Conservation (phyloP, 2,797 vertebrate species). For the Chrysocyon brachyurus region DNA sequence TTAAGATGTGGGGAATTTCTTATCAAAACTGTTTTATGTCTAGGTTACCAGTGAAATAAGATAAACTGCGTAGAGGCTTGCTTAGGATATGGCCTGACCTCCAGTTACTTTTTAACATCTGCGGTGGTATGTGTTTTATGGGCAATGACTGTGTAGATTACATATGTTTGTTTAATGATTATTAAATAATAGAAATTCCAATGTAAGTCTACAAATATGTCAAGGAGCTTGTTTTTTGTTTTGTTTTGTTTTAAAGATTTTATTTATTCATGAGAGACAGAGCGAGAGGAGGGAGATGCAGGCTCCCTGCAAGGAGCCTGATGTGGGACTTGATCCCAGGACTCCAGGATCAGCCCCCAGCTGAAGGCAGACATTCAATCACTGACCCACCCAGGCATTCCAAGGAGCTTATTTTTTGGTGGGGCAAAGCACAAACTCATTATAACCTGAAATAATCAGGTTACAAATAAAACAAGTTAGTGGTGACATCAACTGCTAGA, state of each 20-base stretch:
- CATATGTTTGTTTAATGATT: not conserved
- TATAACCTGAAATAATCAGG: not conserved
- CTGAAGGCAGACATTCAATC: too few species aligned
- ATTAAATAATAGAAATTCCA: slow-evolving; percentile 32
- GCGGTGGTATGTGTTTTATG: slow-evolving; percentile 35
- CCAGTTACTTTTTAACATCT: slow-evolving; percentile 29
- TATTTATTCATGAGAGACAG: too few species aligned
- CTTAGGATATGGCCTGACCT: not conserved
- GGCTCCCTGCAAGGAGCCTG: too few species aligned
- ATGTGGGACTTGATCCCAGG: too few species aligned
- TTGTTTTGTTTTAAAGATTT: too few species aligned
- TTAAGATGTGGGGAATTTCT: slow-evolving; percentile 14
- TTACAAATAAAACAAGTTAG: slow-evolving; percentile 38
- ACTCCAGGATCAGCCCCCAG: too few species aligned
- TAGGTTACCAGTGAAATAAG: slow-evolving; percentile 46
- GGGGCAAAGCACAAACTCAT: not conserved
- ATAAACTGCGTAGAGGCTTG: not conserved
- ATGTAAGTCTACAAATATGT: not conserved
- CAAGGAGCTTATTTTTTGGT: not conserved
- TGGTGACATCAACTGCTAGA: not conserved
- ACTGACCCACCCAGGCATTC: too few species aligned
- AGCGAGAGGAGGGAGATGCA: too few species aligned
- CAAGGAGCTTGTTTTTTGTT: not conserved
- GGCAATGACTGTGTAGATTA: slow-evolving; percentile 35
- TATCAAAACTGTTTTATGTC: slow-evolving; percentile 36